Evolutionary conservation across 2,888 invertebrate genomes (phyloP).

Genomic region (Laothoe populi): DNA sequence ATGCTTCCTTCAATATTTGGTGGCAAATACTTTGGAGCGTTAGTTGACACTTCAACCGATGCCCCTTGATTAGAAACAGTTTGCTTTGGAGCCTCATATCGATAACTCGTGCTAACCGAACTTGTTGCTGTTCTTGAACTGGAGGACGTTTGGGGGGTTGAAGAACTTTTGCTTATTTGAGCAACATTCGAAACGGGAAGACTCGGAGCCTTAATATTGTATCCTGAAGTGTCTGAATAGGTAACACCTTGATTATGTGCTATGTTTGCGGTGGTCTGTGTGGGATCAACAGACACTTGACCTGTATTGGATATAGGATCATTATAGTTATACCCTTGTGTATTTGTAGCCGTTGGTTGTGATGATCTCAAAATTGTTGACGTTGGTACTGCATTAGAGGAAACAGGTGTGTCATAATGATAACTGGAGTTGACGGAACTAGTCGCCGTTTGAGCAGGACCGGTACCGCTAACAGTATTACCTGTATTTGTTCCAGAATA

Average conservation of each 20-base stretch:
- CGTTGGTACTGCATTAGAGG: constrained; percentile 2
- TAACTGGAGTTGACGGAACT: constrained; percentile 10
- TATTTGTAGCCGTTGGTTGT: neutral
- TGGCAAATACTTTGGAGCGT: constrained; percentile 70
- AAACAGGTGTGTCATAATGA: constrained; percentile 4
- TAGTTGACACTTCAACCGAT: constrained; percentile 56
- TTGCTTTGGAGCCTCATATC: constrained; percentile 20
- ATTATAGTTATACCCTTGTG: constrained; percentile 6
- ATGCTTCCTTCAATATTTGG: constrained; percentile 44
- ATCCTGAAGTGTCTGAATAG: constrained; percentile 4
- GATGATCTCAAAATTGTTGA: neutral
- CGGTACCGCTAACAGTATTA: neutral
- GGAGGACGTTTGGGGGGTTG: neutral
- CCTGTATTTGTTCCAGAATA: constrained; percentile 1
- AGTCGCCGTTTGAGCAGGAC: constrained; percentile 1
- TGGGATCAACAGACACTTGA: neutral
- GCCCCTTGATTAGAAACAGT: constrained; percentile 23
- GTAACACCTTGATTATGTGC: neutral
- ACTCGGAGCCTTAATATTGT: neutral
- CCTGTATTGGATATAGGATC: constrained; percentile 7
- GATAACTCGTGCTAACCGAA: constrained; percentile 27
- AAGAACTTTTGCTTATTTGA: neutral
- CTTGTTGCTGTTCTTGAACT: constrained; percentile 27
- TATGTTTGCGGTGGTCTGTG: neutral
- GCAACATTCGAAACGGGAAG: neutral